Conservation (phyloP, 2,888 invertebrate species). For the Achlya flavicornis region DNA sequence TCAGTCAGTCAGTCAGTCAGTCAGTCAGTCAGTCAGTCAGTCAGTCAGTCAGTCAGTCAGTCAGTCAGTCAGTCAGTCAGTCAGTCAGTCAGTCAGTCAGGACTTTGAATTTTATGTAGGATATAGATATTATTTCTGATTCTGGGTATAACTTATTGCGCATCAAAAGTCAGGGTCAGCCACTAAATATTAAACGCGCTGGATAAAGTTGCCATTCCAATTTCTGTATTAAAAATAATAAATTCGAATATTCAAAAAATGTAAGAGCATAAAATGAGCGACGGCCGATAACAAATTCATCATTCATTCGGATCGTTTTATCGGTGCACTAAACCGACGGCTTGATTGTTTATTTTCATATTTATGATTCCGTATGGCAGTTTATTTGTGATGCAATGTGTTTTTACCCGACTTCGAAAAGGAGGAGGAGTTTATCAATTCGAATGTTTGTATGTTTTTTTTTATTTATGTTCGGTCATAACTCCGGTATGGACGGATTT, state of each 20-base stretch:
- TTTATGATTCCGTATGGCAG: constrained; percentile 14
- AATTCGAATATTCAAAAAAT: constrained; percentile 14
- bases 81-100: no score
- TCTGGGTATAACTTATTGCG: not conserved
- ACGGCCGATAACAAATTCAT: constrained; percentile 21
- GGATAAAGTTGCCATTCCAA: not conserved
- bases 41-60: no score
- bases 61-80: no score
- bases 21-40: no score
- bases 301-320: constrained; percentile 21
- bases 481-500: no score
- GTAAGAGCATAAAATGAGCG: constrained; percentile 18
- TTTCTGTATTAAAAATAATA: constrained; percentile 1
- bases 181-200: not conserved
- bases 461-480: no score
- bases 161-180: not conserved
- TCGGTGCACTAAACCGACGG: constrained; percentile 16
- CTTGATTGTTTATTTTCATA: constrained; percentile 14
- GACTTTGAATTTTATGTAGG: no score
- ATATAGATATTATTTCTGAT: no score
- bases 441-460: no score
- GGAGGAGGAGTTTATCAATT: no score
- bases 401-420: no score
- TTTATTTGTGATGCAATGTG: not conserved
- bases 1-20: no score